These are phyloP conservation scores for Psittacara wagleri DNA, from an alignment of 2,113 vertebrate genomes.

Conservation along the genomic window DNA sequence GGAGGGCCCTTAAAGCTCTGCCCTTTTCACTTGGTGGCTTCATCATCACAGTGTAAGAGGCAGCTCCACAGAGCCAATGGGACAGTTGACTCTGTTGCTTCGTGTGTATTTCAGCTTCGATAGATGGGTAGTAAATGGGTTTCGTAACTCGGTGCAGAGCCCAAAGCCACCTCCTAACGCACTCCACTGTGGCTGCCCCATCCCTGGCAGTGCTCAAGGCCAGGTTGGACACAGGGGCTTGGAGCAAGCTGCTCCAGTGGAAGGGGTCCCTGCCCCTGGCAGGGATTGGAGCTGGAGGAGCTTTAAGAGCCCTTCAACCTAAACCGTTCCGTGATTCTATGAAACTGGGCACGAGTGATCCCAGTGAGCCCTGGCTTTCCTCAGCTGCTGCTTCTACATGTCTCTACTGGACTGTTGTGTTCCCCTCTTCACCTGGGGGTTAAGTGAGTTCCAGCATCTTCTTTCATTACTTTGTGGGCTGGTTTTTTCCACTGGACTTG, in stretches of 20 bases:
- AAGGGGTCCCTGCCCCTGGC: not conserved
- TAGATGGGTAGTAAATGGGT: not conserved
- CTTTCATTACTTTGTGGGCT: not conserved
- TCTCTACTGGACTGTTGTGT: not conserved
- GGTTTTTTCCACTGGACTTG: not conserved
- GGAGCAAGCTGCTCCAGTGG: not conserved
- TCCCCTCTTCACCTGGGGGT: not conserved
- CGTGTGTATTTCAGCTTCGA: not conserved
- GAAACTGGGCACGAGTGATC: fast-evolving
- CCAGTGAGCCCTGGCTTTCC: not conserved
- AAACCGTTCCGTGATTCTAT: not conserved
- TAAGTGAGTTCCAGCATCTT: not conserved
- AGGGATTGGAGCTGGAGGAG: not conserved
- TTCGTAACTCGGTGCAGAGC: not conserved
- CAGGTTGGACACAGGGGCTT: not conserved
- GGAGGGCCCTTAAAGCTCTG: not conserved
- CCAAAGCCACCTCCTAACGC: not conserved
- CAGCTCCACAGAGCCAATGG: no score
- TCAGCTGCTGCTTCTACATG: fast-evolving
- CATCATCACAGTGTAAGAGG: not conserved
- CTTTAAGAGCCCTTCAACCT: not conserved
- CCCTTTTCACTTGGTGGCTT: not conserved
- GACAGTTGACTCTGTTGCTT: not conserved
- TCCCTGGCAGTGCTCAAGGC: not conserved
- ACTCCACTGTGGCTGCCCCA: not conserved